phyloP scores from a whole-genome alignment of 2,797 vertebrate genomes.

The Sebastes nivosus region DNA sequence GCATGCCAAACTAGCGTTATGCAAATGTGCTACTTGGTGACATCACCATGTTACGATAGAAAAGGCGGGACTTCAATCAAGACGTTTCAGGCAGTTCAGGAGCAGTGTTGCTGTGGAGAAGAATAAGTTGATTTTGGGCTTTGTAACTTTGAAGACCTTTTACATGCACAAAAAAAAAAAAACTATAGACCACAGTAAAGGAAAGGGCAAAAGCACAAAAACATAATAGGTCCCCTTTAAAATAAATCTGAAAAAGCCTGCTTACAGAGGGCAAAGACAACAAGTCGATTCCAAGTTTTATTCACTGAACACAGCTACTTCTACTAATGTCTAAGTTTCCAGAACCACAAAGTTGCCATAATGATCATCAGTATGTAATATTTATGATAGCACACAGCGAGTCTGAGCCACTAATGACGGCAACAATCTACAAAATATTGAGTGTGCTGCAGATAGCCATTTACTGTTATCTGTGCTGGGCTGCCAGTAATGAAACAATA shows the following conservation, averaged over 20 bases:
- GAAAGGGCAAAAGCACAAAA: too few species aligned
- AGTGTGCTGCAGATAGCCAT: conserved; percentile 33
- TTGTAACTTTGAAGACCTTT: too few species aligned
- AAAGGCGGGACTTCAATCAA: too few species aligned
- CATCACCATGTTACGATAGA: too few species aligned
- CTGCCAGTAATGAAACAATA: conserved; percentile 49
- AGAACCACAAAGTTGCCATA: not conserved
- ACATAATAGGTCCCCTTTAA: not conserved
- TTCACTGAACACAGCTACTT: not conserved
- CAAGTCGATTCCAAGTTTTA: not conserved
- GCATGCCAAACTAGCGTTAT: too few species aligned
- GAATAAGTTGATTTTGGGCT: too few species aligned
- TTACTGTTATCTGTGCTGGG: conserved; percentile 18
- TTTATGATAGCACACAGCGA: not conserved
- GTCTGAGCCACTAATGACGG: not conserved
- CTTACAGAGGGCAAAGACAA: not conserved
- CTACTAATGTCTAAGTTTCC: not conserved
- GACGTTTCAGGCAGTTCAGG: too few species aligned
- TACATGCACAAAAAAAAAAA: too few species aligned
- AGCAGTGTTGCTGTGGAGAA: too few species aligned
- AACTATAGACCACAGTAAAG: too few species aligned
- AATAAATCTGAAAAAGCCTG: not conserved
- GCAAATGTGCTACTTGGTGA: too few species aligned
- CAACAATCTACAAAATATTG: conserved; percentile 23
- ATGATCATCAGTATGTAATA: conserved; percentile 12